A percentile compares a stretch with the other conserved stretches of the same genome.
Conservation (phyloP, 1,140 invertebrate genomes). For the Trypoxylus dichotomus region DNA sequence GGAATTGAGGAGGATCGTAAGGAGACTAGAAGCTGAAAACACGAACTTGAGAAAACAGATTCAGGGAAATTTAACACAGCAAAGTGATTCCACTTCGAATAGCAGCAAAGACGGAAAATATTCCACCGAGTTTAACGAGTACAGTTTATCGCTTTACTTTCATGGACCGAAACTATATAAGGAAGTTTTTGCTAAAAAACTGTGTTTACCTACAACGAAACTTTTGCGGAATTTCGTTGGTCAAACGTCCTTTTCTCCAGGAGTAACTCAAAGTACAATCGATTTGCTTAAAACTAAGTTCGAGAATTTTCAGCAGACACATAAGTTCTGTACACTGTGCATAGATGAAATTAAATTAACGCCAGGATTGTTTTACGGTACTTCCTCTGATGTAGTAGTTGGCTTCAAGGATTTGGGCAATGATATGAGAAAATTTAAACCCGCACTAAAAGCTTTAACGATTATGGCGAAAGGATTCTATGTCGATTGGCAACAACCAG, state of each 20-base stretch:
- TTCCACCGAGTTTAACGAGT: not conserved
- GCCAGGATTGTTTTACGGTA: not conserved
- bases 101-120: not conserved
- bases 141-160: not conserved
- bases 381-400: slow-evolving; percentile 1
- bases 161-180: not conserved
- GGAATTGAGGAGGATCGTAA: not conserved
- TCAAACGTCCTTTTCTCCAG: not conserved
- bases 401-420: not conserved
- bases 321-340: not conserved
- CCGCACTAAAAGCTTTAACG: not conserved
- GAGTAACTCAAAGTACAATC: not conserved
- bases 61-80: not conserved
- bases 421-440: not conserved
- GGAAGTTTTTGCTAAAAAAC: not conserved
- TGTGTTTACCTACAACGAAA: not conserved
- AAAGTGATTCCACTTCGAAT: not conserved
- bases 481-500: slow-evolving; percentile 10
- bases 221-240: not conserved
- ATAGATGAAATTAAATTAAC: not conserved
- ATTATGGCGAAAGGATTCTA: not conserved
- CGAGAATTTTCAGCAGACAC: not conserved
- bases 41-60: not conserved
- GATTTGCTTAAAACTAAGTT: slow-evolving; percentile 1
- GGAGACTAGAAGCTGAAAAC: not conserved